Conservation (phyloP, 2,888 invertebrate species). For the Kuschelorhynchus macadamiae region DNA sequence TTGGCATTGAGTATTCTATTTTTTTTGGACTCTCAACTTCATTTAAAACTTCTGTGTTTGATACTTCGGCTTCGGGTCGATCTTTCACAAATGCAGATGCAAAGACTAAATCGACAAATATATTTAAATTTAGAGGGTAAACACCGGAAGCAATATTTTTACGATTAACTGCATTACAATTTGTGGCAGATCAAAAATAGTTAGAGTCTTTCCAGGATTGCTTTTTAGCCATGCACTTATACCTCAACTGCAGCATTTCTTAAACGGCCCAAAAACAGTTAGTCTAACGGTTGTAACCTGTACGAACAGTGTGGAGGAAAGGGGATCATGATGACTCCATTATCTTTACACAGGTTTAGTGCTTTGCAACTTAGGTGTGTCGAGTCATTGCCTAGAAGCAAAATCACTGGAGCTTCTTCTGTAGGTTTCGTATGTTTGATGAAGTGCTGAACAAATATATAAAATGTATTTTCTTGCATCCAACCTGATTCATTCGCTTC, state of each 20-base stretch:
- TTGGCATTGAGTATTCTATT: too few relatives aligned
- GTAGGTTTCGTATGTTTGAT: constrained; percentile 17
- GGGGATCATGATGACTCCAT: not conserved
- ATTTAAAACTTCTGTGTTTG: too few relatives aligned
- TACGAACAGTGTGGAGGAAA: not conserved
- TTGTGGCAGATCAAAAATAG: constrained; percentile 51
- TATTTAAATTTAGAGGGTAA: not conserved
- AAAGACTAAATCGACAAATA: constrained; percentile 1
- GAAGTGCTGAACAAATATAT: constrained; percentile 15
- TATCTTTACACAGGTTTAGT: constrained; percentile 48
- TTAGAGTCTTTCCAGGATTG: constrained; percentile 49
- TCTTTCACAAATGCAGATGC: not conserved
- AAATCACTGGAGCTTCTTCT: constrained; percentile 12
- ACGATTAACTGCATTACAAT: constrained; percentile 42
- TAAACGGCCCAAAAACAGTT: constrained; percentile 48
- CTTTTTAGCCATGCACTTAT: constrained; percentile 26
- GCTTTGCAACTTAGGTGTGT: constrained; percentile 28
- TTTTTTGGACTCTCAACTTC: too few relatives aligned
- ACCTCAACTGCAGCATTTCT: constrained; percentile 2
- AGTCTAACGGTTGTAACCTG: constrained; percentile 46
- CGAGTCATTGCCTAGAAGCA: constrained; percentile 31
- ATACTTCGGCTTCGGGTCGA: not conserved
- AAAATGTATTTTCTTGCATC: not conserved
- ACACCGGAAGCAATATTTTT: constrained; percentile 10
- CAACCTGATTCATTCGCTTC: constrained; percentile 5